phyloP scores from a whole-genome alignment of 2,113 vertebrate genomes.

The Corapipo altera region DNA sequence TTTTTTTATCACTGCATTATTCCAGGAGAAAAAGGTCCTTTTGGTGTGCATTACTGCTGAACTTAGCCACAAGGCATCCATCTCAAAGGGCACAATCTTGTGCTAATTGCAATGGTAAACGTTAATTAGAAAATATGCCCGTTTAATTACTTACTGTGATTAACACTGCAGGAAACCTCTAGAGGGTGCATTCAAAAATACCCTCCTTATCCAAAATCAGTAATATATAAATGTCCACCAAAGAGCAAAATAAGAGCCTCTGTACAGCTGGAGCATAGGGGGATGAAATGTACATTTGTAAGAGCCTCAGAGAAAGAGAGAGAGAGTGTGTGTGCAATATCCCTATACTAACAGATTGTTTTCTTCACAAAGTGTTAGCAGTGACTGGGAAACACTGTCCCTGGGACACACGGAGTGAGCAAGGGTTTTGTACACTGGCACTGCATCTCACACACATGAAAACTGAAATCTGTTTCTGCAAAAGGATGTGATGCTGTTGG shows the following conservation, averaged over 20 bases:
- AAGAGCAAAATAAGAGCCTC: background rate
- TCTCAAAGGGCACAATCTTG: slow-evolving; percentile 17
- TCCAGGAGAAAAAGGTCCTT: slow-evolving; percentile 39
- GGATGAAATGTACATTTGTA: background rate
- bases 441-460: background rate
- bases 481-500: background rate
- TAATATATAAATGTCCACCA: background rate
- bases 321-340: no score
- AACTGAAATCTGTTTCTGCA: background rate
- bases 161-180: slow-evolving; percentile 53
- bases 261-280: background rate
- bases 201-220: slow-evolving; percentile 15
- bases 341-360: background rate
- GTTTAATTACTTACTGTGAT: slow-evolving; percentile 65
- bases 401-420: background rate
- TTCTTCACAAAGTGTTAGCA: background rate
- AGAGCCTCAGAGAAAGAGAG: background rate
- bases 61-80: slow-evolving; percentile 32
- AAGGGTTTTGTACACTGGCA: background rate
- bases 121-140: slow-evolving; percentile 63
- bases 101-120: slow-evolving; percentile 46
- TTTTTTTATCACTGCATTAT: background rate
- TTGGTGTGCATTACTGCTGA: slow-evolving; percentile 26
- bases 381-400: background rate
- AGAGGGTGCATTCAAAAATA: slow-evolving; percentile 29